These are phyloP conservation scores for Dufourea novaeangliae DNA, from an alignment of 1,140 invertebrate species.

Conservation along the genomic window DNA sequence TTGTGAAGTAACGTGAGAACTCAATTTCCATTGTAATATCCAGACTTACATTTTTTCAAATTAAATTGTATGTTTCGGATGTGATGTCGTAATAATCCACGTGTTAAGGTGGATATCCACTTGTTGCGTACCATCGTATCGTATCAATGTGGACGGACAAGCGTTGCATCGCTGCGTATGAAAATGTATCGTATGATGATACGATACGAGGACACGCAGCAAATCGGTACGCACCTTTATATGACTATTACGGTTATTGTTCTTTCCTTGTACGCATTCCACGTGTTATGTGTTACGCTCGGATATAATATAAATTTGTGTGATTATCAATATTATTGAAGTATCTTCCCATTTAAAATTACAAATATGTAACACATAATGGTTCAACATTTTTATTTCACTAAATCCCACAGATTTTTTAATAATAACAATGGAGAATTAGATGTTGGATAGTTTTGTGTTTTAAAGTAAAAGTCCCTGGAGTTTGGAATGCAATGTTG, in stretches of 20 bases:
- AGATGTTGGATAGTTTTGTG: conserved; percentile 21
- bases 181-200: no score
- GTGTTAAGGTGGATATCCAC: no score
- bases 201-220: no score
- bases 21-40: conserved; percentile 38
- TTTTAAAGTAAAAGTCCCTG: conserved; percentile 25
- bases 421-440: conserved; percentile 39
- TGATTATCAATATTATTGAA: conserved; percentile 47
- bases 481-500: conserved; percentile 56
- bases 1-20: not conserved
- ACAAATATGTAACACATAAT: conserved; percentile 30
- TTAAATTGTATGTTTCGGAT: conserved; percentile 57
- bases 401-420: conserved; percentile 42
- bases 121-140: no score
- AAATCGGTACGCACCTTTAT: no score
- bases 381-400: conserved; percentile 25
- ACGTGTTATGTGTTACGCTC: conserved; percentile 47
- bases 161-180: no score
- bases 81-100: conserved; percentile 36
- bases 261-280: conserved; percentile 57
- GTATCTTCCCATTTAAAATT: conserved; percentile 26
- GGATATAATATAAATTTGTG: conserved; percentile 42
- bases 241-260: conserved; percentile 59
- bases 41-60: conserved; percentile 43
- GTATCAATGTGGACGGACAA: no score